Base-by-base conservation (phyloP, 1,140 invertebrate species). In the Physella acuta region DNA sequence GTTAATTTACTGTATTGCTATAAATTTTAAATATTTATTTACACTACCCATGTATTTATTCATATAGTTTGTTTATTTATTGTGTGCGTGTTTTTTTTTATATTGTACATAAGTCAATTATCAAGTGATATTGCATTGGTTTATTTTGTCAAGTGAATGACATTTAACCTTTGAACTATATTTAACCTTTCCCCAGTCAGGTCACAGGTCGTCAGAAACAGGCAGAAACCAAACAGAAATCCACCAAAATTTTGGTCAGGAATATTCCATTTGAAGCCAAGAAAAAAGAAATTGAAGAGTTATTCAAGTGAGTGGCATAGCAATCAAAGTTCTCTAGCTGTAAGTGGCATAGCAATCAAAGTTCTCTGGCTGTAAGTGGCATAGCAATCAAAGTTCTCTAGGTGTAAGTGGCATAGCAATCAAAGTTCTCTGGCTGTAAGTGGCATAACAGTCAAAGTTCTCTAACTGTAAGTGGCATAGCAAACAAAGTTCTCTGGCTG, bases 231-330 rank as follows among this genome's bases (percentile, higher is more conserved):
- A 89, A 88, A 58, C 86, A 90, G 76, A 92, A 94, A 86, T 81
- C 80, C 56, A 91, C 91, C 0, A 98, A 98, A 86, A 94, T 99
- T 72, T 84, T 98, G 1, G 92, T 99, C 0, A 87, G 93, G 73
- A 99, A 99, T 85, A 91, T 99, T 74, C 94, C 97, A 2, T 99
- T 99, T 88, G 93, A 98, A 87, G 96, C 97, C 1, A 94, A 92
- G 59, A 82, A 86, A 14, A 90, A 91, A 73, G 97, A 99, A 91
- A 86, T 99, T 39, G 87, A 89, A 56, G 93, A 98, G 81, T 88
- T 99, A 70, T 99, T 99, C 85, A 92, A 90, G 94, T 95, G 89
- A 85, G 87, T 55, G n/a, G n/a, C n/a, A n/a, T n/a, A n/a, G n/a
- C n/a, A n/a, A n/a, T n/a, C n/a, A n/a, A n/a, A n/a, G n/a, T n/a